A percentile compares a stretch with the other conserved stretches of the same genome.
phyloP scores from a whole-genome alignment of 1,140 invertebrate species.

The Tetragnatha versicolor region DNA sequence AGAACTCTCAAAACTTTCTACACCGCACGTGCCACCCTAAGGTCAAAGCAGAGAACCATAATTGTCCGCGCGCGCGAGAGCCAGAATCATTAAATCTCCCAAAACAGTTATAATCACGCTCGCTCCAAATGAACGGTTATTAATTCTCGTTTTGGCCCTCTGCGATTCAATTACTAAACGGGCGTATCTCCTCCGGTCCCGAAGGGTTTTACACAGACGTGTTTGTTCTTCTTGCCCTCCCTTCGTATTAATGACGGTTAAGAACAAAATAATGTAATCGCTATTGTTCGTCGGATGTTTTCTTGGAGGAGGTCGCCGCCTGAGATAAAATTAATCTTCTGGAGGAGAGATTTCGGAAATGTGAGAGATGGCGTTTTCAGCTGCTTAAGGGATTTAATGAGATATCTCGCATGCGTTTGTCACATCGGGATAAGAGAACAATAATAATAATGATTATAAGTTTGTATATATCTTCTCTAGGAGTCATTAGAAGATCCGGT shows the following conservation, averaged over 20 bases:
- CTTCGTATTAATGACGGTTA: constrained; percentile 38
- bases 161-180: constrained; percentile 38
- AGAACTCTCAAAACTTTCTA: too few relatives aligned
- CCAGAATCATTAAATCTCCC: constrained; percentile 13
- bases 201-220: neutral
- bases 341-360: constrained; percentile 1
- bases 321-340: constrained; percentile 32
- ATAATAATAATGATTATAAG: neutral
- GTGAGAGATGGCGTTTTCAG: constrained; percentile 4
- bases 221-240: constrained; percentile 24
- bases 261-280: constrained; percentile 47
- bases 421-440: neutral
- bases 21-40: too few relatives aligned
- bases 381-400: constrained; percentile 9
- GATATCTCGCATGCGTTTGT: constrained; percentile 5
- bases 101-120: constrained; percentile 33
- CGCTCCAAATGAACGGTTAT: constrained; percentile 28
- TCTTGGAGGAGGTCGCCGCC: neutral
- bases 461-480: too few relatives aligned
- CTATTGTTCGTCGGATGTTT: constrained; percentile 15
- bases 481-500: neutral
- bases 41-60: too few relatives aligned
- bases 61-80: too few relatives aligned
- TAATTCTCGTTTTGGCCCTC: constrained; percentile 26
- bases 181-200: neutral